Evolutionary conservation across 2,113 vertebrate genomes (phyloP).

Genomic region (Ariopsis seemanni): DNA sequence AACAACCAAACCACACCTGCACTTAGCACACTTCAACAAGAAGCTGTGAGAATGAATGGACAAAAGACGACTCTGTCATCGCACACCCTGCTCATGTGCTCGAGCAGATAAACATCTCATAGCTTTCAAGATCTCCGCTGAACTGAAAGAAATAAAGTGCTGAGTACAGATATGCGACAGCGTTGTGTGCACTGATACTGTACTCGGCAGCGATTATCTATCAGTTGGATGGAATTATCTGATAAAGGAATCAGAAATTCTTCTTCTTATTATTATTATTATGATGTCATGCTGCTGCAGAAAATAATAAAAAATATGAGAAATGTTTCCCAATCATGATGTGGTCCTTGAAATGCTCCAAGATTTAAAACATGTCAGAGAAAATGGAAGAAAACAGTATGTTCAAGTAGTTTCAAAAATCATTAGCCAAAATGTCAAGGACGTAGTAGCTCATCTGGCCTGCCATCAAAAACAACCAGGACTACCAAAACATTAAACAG

Average conservation of each 20-base stretch:
- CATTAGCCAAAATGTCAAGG: neutral
- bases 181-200: neutral
- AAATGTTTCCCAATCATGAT: neutral
- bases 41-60: constrained; percentile 10
- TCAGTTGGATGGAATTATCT: neutral
- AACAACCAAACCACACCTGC: constrained; percentile 26
- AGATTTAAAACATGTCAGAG: neutral
- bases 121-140: neutral
- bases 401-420: neutral
- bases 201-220: neutral
- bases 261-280: neutral
- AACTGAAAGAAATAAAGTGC: neutral
- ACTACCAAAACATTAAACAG: too few relatives aligned
- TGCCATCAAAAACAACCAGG: too few relatives aligned
- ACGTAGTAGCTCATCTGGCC: too few relatives aligned
- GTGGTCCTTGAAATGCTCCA: neutral
- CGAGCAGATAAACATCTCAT: neutral
- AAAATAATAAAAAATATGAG: neutral
- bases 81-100: neutral
- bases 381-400: neutral
- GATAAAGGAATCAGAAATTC: neutral
- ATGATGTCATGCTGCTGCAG: neutral
- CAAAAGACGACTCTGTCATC: neutral
- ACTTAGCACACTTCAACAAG: neutral
- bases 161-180: neutral